Evolutionary conservation across 2,113 vertebrate species (phyloP).

Genomic region (Taxidea taxus): DNA sequence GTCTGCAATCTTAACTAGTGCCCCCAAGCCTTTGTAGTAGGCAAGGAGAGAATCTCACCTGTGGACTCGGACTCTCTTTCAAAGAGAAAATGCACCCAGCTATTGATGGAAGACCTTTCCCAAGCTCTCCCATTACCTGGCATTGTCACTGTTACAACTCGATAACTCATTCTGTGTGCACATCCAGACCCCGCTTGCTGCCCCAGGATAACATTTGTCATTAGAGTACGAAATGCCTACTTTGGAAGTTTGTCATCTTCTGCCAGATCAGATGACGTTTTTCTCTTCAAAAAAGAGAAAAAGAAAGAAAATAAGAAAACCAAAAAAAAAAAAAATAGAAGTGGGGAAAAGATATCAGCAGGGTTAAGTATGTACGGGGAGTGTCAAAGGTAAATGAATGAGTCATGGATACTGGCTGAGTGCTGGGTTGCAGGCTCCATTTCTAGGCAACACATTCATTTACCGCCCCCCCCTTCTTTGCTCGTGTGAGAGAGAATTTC

Average conservation of each 20-base stretch:
- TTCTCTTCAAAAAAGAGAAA: conserved; percentile 45
- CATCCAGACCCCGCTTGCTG: conserved; percentile 69
- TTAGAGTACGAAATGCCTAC: conserved; percentile 77
- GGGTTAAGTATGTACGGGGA: conserved; percentile 62
- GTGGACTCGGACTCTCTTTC: conserved; percentile 74
- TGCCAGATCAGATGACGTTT: conserved; percentile 75
- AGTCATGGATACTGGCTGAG: conserved; percentile 75
- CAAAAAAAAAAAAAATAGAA: background rate
- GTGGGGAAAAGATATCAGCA: conserved; percentile 2
- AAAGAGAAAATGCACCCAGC: conserved; percentile 78
- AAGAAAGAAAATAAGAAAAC: conserved; percentile 44
- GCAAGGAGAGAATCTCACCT: conserved; percentile 78
- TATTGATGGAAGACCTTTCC: conserved; percentile 83
- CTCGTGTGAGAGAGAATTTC: conserved; percentile 80
- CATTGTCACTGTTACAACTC: conserved; percentile 80
- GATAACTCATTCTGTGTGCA: conserved; percentile 78
- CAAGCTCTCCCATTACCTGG: conserved; percentile 86
- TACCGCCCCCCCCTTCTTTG: conserved; percentile 75
- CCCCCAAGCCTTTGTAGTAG: conserved; percentile 79
- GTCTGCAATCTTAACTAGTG: conserved; percentile 80
- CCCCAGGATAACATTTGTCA: conserved; percentile 79
- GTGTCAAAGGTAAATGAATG: conserved; percentile 67
- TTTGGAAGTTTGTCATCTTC: conserved; percentile 77
- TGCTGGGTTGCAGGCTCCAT: conserved; percentile 75
- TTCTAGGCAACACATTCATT: conserved; percentile 76